phyloP scores from a whole-genome alignment of 2,888 invertebrate species.

The Aromia moschata region DNA sequence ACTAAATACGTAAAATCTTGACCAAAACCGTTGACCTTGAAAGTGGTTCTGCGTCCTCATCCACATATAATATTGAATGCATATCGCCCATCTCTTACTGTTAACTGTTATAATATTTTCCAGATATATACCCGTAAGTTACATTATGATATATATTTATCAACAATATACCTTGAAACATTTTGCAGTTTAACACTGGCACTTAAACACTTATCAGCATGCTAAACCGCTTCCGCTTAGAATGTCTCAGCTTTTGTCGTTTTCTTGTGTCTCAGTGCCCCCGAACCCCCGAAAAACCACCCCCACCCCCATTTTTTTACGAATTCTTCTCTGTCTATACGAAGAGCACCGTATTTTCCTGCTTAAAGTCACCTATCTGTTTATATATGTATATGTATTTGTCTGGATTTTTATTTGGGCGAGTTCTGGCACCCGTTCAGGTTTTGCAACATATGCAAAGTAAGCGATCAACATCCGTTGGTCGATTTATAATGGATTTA shows the following conservation, averaged over 20 bases:
- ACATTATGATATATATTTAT: constrained; percentile 29
- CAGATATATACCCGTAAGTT: constrained; percentile 25
- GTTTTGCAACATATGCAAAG: background rate
- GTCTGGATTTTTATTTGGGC: background rate
- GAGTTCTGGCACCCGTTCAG: background rate
- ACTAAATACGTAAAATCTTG: no score
- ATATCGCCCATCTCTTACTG: constrained; percentile 24
- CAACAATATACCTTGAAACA: constrained; percentile 33
- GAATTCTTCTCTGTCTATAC: constrained; percentile 8
- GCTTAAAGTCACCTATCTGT: constrained; percentile 29
- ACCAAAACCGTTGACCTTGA: background rate
- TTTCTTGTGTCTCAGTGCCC: constrained; percentile 22
- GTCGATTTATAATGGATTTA: no score
- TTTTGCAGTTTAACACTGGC: constrained; percentile 42
- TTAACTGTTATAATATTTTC: constrained; percentile 24
- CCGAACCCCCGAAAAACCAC: no score
- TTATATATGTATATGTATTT: constrained; percentile 17
- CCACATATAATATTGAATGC: constrained; percentile 29
- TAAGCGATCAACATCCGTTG: no score
- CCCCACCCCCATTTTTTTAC: constrained; percentile 14
- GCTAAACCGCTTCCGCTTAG: constrained; percentile 41
- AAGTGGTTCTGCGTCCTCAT: constrained; percentile 28
- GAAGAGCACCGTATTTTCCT: constrained; percentile 24
- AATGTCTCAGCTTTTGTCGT: constrained; percentile 39
- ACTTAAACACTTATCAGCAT: constrained; percentile 36